These are phyloP conservation scores for Yoshiicerus persimilis DNA, from an alignment of 1,140 invertebrate genomes.

Conservation along the genomic window DNA sequence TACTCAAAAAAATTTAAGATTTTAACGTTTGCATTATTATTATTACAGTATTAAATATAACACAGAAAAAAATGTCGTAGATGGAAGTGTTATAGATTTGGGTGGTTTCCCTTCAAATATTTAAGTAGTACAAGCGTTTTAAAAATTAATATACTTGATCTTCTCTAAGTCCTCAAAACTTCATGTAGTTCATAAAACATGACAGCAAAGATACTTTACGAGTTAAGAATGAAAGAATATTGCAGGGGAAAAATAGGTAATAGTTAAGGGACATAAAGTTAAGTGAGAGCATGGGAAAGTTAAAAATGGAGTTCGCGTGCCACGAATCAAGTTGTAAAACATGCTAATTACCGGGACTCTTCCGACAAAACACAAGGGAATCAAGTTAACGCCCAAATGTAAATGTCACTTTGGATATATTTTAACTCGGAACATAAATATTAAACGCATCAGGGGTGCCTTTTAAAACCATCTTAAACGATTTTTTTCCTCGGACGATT, in stretches of 20 bases:
- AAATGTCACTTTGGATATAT: conserved; percentile 42
- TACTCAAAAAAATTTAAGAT: too few species aligned
- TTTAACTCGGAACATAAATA: conserved; percentile 37
- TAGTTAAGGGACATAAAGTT: background rate
- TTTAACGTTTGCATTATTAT: too few species aligned
- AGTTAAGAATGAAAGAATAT: too few species aligned
- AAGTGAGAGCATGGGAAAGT: background rate
- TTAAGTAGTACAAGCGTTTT: too few species aligned
- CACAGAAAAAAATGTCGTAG: too few species aligned
- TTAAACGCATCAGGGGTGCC: conserved; percentile 2
- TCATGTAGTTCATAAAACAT: too few species aligned
- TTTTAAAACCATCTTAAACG: conserved; percentile 26
- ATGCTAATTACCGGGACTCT: conserved; percentile 18
- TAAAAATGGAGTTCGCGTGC: conserved; percentile 19
- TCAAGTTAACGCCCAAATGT: conserved; percentile 37
- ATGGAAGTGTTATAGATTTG: too few species aligned
- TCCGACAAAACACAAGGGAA: background rate
- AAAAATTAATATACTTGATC: too few species aligned
- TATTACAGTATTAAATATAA: too few species aligned
- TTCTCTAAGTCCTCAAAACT: too few species aligned
- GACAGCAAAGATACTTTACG: too few species aligned
- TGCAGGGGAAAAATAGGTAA: background rate
- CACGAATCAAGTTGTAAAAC: conserved; percentile 31
- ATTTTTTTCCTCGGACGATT: conserved; percentile 16
- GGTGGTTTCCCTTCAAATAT: too few species aligned